phyloP scores from a whole-genome alignment of 2,797 vertebrate species.

The Chelon labrosus region DNA sequence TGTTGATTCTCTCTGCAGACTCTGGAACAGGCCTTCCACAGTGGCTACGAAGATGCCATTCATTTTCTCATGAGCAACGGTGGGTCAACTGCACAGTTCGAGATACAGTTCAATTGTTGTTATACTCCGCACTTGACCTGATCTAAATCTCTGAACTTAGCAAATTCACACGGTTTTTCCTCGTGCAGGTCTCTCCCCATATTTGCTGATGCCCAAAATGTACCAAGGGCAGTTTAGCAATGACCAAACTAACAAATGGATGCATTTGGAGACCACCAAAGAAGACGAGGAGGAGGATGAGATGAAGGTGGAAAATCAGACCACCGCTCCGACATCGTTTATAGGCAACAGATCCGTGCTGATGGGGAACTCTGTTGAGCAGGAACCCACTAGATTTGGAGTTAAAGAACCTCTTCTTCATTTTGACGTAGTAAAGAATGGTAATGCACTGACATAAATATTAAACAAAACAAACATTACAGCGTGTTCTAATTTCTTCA shows the following conservation, averaged over 20 bases:
- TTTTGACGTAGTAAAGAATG: slow-evolving; percentile 56
- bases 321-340: slow-evolving; percentile 10
- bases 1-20: slow-evolving; percentile 73
- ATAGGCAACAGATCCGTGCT: background rate
- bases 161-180: background rate
- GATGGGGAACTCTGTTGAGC: background rate
- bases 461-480: background rate
- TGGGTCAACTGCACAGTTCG: slow-evolving; percentile 71
- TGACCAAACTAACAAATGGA: background rate
- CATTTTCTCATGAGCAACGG: slow-evolving; percentile 86
- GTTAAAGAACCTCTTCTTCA: slow-evolving; percentile 11
- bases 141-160: background rate
- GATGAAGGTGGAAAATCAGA: slow-evolving; percentile 21
- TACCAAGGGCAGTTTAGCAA: background rate
- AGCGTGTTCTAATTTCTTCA: background rate
- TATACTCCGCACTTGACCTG: background rate
- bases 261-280: background rate
- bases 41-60: slow-evolving; percentile 88
- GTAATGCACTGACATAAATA: slow-evolving; percentile 43
- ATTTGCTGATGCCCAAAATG: background rate
- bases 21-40: slow-evolving; percentile 87
- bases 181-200: slow-evolving; percentile 46
- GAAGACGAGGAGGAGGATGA: slow-evolving; percentile 30
- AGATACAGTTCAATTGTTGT: background rate
- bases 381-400: background rate